Conservation (phyloP, 2,113 vertebrate genomes). For the Euleptes europaea region DNA sequence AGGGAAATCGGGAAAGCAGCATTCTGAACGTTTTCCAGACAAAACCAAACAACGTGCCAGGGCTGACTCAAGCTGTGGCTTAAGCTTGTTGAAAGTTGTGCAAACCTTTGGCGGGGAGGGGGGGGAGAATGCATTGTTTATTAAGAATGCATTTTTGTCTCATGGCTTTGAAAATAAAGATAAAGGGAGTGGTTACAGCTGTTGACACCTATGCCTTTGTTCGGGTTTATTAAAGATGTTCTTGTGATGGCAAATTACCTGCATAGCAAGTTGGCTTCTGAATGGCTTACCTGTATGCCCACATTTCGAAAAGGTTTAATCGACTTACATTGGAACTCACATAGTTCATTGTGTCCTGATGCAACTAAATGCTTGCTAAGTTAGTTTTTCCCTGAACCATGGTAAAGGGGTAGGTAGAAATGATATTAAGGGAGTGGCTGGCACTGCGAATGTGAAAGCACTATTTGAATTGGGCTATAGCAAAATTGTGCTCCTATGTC, state of each 20-base stretch:
- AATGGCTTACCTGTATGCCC: not conserved
- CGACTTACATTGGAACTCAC: no score
- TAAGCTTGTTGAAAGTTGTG: not conserved
- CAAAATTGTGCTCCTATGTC: no score
- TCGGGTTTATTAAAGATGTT: not conserved
- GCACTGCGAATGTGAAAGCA: not conserved
- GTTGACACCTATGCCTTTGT: not conserved
- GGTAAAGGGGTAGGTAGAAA: no score
- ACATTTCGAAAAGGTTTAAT: not conserved
- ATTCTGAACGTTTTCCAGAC: constrained; percentile 7
- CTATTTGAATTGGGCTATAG: not conserved
- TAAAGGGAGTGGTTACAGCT: not conserved
- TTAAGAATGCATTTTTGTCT: not conserved
- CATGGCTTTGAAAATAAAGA: not conserved
- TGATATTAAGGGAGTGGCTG: no score
- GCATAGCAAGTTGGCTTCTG: not conserved
- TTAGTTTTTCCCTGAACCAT: no score
- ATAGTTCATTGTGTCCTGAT: no score
- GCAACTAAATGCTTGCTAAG: no score
- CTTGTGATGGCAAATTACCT: not conserved
- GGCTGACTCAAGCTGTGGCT: not conserved
- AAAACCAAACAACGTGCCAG: not conserved
- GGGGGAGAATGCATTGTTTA: not conserved
- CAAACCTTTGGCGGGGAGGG: not conserved
- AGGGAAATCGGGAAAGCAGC: constrained; percentile 28